phyloP scores from a whole-genome alignment of 1,140 invertebrate genomes.

The Drepana arcuata region DNA sequence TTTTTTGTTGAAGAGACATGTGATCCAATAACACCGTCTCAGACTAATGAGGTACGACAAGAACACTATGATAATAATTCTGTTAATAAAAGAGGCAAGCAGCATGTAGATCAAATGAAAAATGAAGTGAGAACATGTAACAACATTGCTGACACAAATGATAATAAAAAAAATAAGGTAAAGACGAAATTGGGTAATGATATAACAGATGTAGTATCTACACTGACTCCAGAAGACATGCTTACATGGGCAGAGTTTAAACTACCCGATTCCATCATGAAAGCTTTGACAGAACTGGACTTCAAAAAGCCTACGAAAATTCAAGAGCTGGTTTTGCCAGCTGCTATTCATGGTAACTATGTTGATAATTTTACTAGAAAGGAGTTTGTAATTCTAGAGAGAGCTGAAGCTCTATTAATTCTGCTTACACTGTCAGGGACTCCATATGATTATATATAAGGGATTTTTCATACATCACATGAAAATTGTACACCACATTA shows the following conservation, averaged over 20 bases:
- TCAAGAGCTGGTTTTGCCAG: slow-evolving; percentile 82
- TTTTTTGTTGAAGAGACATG: slow-evolving; percentile 42
- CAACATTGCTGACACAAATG: slow-evolving; percentile 1
- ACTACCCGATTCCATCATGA: slow-evolving; percentile 80
- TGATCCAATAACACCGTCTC: slow-evolving; percentile 30
- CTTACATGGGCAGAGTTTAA: slow-evolving; percentile 81
- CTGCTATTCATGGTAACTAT: slow-evolving; percentile 84
- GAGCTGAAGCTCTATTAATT: too few relatives aligned
- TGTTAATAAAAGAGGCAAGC: slow-evolving; percentile 10
- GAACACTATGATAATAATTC: background rate
- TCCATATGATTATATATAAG: too few relatives aligned
- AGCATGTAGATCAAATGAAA: slow-evolving; percentile 9
- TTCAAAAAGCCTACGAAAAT: slow-evolving; percentile 91
- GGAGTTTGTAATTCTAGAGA: too few relatives aligned
- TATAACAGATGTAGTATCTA: slow-evolving; percentile 16
- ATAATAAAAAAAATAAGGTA: slow-evolving; percentile 5
- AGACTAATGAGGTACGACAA: slow-evolving; percentile 22
- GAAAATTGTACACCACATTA: too few relatives aligned
- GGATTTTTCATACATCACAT: too few relatives aligned
- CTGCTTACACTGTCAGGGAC: too few relatives aligned
- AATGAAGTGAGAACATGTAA: slow-evolving; percentile 4
- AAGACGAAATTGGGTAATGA: slow-evolving; percentile 42
- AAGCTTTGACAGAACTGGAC: slow-evolving; percentile 81
- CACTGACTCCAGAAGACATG: slow-evolving; percentile 66
- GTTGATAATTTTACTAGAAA: too few relatives aligned